Percentiles rank a stretch among this genome's conserved stretches.
phyloP scores from a whole-genome alignment of 92 coral and sea anemone genomes.

The Blastomussa wellsi region DNA sequence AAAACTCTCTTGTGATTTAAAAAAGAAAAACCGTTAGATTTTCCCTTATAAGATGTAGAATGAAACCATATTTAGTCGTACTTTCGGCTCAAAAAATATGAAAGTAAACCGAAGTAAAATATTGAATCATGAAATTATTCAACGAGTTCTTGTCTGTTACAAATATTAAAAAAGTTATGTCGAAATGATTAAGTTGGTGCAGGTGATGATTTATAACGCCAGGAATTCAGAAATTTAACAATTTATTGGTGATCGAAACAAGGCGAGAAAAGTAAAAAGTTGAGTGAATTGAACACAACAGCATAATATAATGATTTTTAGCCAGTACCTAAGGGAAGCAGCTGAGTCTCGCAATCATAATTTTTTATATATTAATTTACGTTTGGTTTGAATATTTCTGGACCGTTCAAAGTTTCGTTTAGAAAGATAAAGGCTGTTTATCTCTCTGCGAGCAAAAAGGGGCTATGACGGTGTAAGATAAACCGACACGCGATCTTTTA shows the following conservation, averaged over 20 bases:
- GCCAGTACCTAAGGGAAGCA: no score
- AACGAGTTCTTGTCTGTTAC: not conserved
- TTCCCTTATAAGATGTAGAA: not conserved
- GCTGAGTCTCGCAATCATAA: not conserved
- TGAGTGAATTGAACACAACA: not conserved
- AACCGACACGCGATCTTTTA: not conserved
- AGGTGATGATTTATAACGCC: not conserved
- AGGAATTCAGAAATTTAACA: not conserved
- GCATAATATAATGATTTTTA: not conserved
- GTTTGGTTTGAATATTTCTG: not conserved
- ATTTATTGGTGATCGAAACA: not conserved
- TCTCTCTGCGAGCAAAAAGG: not conserved
- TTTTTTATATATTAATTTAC: not conserved
- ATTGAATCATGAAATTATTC: not conserved
- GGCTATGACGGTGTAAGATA: not conserved
- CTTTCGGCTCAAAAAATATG: not conserved
- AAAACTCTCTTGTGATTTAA: not conserved
- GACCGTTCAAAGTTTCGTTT: not conserved
- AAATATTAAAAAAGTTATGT: not conserved
- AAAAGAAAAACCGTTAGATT: not conserved
- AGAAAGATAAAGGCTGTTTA: not conserved
- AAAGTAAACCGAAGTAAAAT: not conserved
- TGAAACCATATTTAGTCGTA: not conserved
- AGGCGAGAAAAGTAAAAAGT: not conserved
- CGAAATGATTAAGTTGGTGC: not conserved